Conservation (phyloP, 2,888 invertebrate genomes). For the Campopleginae sp. region DNA sequence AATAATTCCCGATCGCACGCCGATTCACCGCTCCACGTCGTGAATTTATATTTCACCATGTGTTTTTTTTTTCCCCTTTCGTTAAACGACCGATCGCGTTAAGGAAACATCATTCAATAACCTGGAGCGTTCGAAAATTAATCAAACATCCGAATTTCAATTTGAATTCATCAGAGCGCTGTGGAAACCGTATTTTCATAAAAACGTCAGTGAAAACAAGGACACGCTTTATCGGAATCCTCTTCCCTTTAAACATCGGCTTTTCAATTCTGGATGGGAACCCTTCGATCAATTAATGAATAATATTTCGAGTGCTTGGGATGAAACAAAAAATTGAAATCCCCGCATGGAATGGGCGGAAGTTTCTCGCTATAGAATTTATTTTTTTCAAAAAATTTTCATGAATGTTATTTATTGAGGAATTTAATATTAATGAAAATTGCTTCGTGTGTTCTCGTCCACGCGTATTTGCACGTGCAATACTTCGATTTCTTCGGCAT, state of each 20-base stretch:
- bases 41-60: background rate
- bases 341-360: background rate
- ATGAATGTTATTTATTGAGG: no score
- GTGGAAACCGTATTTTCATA: background rate
- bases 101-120: background rate
- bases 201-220: background rate
- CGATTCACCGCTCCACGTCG: background rate
- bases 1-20: conserved; percentile 1
- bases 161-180: background rate
- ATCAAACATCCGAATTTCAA: background rate
- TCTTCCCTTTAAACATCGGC: background rate
- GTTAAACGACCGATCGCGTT: background rate
- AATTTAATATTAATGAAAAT: background rate
- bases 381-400: no score
- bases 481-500: no score
- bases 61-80: background rate
- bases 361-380: no score
- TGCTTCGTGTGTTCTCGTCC: background rate
- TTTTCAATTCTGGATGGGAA: background rate
- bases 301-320: background rate
- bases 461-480: background rate
- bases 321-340: background rate
- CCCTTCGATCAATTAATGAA: background rate
- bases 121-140: background rate
- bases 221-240: background rate